phyloP scores from a whole-genome alignment of 2,113 vertebrate species.

The Albula goreensis region DNA sequence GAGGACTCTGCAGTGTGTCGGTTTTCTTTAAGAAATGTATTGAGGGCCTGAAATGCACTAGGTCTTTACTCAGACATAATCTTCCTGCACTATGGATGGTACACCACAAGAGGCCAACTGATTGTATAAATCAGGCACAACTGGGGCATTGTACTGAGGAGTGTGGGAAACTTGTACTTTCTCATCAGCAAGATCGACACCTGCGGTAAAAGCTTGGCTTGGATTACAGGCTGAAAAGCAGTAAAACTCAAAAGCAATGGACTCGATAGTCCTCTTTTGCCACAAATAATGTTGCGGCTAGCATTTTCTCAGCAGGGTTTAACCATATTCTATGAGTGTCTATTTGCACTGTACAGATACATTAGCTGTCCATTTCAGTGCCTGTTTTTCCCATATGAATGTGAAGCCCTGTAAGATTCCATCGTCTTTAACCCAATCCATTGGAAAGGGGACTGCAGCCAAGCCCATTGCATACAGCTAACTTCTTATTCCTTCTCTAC shows the following conservation, averaged over 20 bases:
- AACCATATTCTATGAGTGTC: conserved; percentile 6
- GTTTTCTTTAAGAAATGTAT: too few species aligned
- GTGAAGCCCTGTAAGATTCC: neutral
- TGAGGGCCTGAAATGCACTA: neutral
- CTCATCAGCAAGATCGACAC: neutral
- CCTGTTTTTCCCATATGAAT: neutral
- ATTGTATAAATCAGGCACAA: conserved; percentile 2
- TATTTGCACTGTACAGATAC: conserved; percentile 10
- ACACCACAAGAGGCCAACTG: neutral
- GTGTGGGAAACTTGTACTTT: conserved; percentile 18
- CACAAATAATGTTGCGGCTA: neutral
- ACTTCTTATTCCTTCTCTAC: neutral
- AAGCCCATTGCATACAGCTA: neutral
- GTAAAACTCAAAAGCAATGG: neutral
- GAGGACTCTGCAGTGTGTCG: too few species aligned
- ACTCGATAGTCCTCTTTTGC: neutral
- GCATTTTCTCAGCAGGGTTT: conserved; percentile 11
- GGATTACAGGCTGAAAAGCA: neutral
- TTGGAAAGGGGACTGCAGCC: neutral
- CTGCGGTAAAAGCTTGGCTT: neutral
- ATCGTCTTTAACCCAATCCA: neutral
- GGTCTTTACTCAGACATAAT: neutral
- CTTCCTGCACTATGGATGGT: neutral
- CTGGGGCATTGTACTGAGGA: neutral
- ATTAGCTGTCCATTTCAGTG: neutral